phyloP scores from a whole-genome alignment of 2,113 vertebrate species.

The Cinclus mexicanus region DNA sequence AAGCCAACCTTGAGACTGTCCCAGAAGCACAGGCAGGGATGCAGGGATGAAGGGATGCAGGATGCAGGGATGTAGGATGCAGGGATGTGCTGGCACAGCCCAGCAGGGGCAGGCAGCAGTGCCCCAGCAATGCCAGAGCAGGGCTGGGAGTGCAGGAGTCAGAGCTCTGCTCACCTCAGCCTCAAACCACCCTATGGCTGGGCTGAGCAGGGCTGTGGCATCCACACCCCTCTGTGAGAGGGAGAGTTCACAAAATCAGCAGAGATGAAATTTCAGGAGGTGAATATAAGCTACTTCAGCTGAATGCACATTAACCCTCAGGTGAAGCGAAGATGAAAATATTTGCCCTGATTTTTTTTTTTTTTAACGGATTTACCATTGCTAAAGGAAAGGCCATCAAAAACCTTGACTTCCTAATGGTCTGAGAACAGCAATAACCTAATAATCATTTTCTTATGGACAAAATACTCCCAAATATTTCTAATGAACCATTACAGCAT shows the following conservation, averaged over 20 bases:
- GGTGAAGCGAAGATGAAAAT: neutral
- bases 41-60: neutral
- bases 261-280: neutral
- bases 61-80: neutral
- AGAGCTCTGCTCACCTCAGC: neutral
- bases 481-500: neutral
- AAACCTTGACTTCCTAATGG: neutral
- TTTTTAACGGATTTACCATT: neutral
- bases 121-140: neutral
- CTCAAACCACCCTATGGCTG: neutral
- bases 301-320: conserved; percentile 36
- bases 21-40: neutral
- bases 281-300: conserved; percentile 1
- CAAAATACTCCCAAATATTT: conserved; percentile 34
- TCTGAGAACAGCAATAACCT: neutral
- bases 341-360: neutral
- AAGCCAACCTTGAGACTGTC: neutral
- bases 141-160: neutral
- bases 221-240: neutral
- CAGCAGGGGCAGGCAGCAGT: neutral
- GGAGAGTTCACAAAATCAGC: neutral
- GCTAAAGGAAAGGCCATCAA: neutral
- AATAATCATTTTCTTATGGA: neutral
- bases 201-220: neutral
- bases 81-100: neutral